Base-by-base conservation (phyloP, 1,140 invertebrate species). In the Aphelenchoides besseyi region DNA sequence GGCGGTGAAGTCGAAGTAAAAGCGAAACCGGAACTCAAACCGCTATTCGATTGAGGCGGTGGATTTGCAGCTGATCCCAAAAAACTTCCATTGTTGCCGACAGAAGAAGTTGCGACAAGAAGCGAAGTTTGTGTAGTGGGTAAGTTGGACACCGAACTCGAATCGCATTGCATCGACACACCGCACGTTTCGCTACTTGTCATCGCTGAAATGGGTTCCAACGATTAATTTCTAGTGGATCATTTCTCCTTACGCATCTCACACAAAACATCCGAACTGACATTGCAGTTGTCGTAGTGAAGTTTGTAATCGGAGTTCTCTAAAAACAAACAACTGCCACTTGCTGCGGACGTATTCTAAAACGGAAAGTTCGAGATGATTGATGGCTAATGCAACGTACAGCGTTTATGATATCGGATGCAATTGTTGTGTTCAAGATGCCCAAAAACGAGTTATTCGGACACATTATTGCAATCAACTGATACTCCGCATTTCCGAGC, bases 231-330 rank as follows among this genome's bases (percentile, higher is more conserved):
- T 33, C 30, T 26, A 64, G 41, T 18, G n/a, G n/a, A n/a, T n/a
- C n/a, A n/a, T n/a, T n/a, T n/a, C n/a, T n/a, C 12, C 63, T 66
- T 53, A 66, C 63, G 63, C 16, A 66, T 66, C 36, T 66, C 26
- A 66, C 63, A 66, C 32, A 66, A 37, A 8, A 66, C 32, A 35
- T 66, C 63, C 1, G 16, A 64, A 2, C 0, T 66, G n/a, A 16
- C 1, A n/a, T 33, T 66, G 63, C 63, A 66, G 16, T 64, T 66
- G n/a, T 33, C 63, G 30, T 66, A 66, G 30, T 66, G 63, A 23
- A 66, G 30, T 35, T 66, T 66, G 63, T 41, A 66, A 30, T 66
- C 63, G 36, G 32, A 36, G 18, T 66, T 53, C 63, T 66, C 12
- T 29, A 66, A 29, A 29, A 66, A 66, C 30, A 66, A 29, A 53